Base-by-base conservation (phyloP, 2,797 vertebrate genomes). In the Epinephelus coioides region DNA sequence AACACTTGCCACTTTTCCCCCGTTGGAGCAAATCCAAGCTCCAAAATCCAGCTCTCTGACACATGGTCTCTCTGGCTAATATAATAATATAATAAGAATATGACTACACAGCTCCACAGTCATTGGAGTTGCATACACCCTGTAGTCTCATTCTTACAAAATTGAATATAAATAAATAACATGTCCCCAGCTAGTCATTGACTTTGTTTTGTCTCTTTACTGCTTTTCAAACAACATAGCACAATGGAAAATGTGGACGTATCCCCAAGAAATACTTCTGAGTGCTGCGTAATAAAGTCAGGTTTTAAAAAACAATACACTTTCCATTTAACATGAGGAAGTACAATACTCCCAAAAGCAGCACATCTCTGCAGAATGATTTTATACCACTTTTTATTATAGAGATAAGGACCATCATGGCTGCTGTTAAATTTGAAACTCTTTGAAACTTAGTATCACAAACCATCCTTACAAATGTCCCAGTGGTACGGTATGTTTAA, bases 131-230 rank as follows among this genome's bases (percentile, higher is more conserved):
- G 23, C 40, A 72, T 30, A 47, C 51, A 53, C 56, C 49, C 67
- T 12, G 54, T 55, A 43, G 60, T 54, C 44, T 34, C 11, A 15
- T 66, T 82, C 27, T 53, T 44, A 60, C 40, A 47, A 27, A 64
- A 50, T 72, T 14, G 19, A 53, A 69, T 66, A 53, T 63, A 62
- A 61, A 81, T 63, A 76, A 12, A 81, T 55, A 13, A 3, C 30
- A 23, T 27, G 25, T 77, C 78, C 72, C 55, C 34, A 23, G 73
- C 23, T 19, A n/a, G 55, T 34, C 49, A 59, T 78, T 73, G 25
- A n/a, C 46, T 73, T 44, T 62, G 30, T 69, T 82, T 67, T 23
- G 14, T 38, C 21, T 86, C 10, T 71, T 54, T 19, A 59, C 61
- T 55, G 21, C 56, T 44, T 67, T 12, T n/a, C 1, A 12, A 47